Base-by-base conservation (phyloP, 2,113 vertebrate species). In the Chlamydotis undulata region DNA sequence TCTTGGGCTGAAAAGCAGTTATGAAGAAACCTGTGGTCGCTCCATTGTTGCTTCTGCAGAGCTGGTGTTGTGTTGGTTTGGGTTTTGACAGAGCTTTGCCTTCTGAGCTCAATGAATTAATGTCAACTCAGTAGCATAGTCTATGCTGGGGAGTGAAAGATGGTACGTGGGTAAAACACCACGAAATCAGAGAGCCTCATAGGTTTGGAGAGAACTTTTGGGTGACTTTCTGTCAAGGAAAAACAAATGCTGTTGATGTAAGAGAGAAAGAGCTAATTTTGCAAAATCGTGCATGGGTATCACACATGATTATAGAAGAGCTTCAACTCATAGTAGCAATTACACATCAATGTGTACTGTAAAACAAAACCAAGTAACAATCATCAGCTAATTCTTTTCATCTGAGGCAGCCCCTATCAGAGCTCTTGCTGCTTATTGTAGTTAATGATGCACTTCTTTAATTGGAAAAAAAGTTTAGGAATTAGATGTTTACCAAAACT, bases 121-220 rank as follows among this genome's bases (percentile, higher is more conserved):
- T 16, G 12, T 39, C 22, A 37, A 1, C 26, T 56, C 43, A 8
- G 10, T 37, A 35, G 41, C 4, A 0, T 29, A 15, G 8, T 1
- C 79, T 33, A 0, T 31, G 19, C 45, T 67, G n/a, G 23, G 14
- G 25, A 31, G 10, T 17, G 52, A n/a, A 80, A 64, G 13, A 4
- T 24, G 26, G 13, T 45, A 25, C 4, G 1, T 39, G 45, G 9
- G 24, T 86, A 49, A 56, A 79, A 50, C 12, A 14, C 25, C 10
- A 10, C 21, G 10, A 10, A 7, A 22, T 65, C 29, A 55, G 53
- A 78, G 29, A 43, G 15, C 6, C 14, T 57, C 2, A 0, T 33
- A 12, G 10, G 3, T 53, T 18, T 84, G 18, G 14, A 21, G 35
- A 15, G 59, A 25, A 14, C 6, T 41, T 74, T 6, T 17, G 52